These are phyloP conservation scores for Agonopterix subpropinquella DNA, from an alignment of 2,888 invertebrate species.

Conservation along the genomic window DNA sequence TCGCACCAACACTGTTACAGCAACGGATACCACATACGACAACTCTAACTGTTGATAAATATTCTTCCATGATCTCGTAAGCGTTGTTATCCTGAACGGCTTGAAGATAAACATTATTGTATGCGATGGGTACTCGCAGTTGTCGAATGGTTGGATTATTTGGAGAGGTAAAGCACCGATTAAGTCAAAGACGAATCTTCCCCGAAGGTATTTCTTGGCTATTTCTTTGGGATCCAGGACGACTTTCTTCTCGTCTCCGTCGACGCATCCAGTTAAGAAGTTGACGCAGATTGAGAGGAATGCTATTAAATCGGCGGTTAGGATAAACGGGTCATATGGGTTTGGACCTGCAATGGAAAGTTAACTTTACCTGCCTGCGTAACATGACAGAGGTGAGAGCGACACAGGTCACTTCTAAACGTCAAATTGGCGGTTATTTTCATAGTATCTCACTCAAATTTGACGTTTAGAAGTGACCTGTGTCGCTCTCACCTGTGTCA, in stretches of 20 bases:
- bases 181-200: slow-evolving; percentile 31
- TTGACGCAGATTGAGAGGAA: slow-evolving; percentile 33
- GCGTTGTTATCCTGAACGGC: slow-evolving; percentile 25
- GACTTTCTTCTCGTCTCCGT: slow-evolving; percentile 33
- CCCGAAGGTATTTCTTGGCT: slow-evolving; percentile 30
- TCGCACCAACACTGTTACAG: slow-evolving; percentile 17
- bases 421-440: too few species aligned
- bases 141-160: slow-evolving; percentile 21
- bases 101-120: slow-evolving; percentile 40
- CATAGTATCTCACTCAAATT: too few species aligned
- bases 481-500: too few species aligned
- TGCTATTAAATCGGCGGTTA: slow-evolving; percentile 33
- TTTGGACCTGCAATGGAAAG: slow-evolving; percentile 31
- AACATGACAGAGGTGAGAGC: too few species aligned
- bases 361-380: too few species aligned
- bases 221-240: slow-evolving; percentile 34
- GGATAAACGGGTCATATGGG: slow-evolving; percentile 30
- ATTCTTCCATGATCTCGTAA: slow-evolving; percentile 26
- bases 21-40: slow-evolving; percentile 27
- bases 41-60: slow-evolving; percentile 33
- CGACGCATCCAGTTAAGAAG: slow-evolving; percentile 49
- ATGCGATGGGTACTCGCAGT: slow-evolving; percentile 34
- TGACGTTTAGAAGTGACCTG: too few species aligned
- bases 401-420: too few species aligned
- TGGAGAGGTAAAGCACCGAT: slow-evolving; percentile 40